Evolutionary conservation across 2,113 vertebrate genomes (phyloP).

Genomic region (Craseonycteris thonglongyai): DNA sequence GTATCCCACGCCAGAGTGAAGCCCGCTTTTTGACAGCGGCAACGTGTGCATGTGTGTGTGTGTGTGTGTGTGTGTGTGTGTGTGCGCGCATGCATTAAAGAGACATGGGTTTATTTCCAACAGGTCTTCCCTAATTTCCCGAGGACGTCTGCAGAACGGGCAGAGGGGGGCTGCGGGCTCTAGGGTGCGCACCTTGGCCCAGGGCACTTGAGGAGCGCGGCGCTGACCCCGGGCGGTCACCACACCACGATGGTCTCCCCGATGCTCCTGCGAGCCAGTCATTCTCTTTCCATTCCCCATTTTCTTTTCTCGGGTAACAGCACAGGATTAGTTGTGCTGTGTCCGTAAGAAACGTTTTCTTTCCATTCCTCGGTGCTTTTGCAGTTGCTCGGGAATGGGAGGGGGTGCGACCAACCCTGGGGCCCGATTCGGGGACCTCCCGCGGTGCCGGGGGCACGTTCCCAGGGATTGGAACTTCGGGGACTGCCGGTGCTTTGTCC

Average conservation of each 20-base stretch:
- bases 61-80: not conserved
- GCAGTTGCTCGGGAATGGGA: constrained; percentile 25
- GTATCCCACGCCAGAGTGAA: constrained; percentile 74
- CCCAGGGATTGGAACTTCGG: not conserved
- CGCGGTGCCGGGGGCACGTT: not conserved
- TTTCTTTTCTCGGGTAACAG: constrained; percentile 18
- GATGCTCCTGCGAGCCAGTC: constrained; percentile 6
- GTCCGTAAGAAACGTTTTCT: constrained; percentile 35
- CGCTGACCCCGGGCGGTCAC: not conserved
- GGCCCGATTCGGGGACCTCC: constrained; percentile 25
- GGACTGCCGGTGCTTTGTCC: constrained; percentile 64
- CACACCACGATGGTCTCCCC: constrained; percentile 1
- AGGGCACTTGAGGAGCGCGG: not conserved
- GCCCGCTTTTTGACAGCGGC: constrained; percentile 71
- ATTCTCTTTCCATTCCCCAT: not conserved
- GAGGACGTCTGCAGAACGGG: constrained; percentile 15
- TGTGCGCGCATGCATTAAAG: constrained; percentile 57
- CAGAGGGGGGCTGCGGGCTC: not conserved
- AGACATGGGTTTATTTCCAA: constrained; percentile 76
- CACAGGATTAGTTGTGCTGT: constrained; percentile 25
- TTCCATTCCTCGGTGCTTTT: not conserved
- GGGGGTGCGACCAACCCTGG: constrained; percentile 44
- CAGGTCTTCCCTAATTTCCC: constrained; percentile 73
- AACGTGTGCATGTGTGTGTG: constrained; percentile 20
- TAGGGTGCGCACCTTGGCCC: not conserved